Evolutionary conservation across 2,888 invertebrate genomes (phyloP), one percentile per base, ranked within the genome.

Genomic region (Parnassius glacialis): DNA sequence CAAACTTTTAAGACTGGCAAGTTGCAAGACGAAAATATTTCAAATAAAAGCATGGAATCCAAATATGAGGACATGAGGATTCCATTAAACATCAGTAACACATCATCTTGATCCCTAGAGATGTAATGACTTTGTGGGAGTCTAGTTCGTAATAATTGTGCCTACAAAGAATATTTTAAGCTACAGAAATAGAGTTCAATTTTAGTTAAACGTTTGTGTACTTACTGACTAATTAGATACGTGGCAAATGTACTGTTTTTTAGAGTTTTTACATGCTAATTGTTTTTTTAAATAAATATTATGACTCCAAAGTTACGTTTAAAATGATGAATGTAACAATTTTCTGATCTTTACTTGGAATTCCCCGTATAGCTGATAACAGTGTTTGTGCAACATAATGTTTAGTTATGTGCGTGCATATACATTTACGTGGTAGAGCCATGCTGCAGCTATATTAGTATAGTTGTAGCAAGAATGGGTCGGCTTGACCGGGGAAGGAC

Each of bases 91-190:
- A 67, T 62, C 65, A 63, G 68, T 72, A 70, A 72, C 72, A 69
- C 63, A 61, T 65, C 64, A 67, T 55, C 67, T 68, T 70, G 74
- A 74, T 74, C 74, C 72, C 69, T 67, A 70, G 63, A 70, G 71
- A 73, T 72, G 65, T 65, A 66, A 66, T 61, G 67, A 60, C 67
- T 67, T 65, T 71, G 72, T 69, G 74, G 70, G 71, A 69, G 68
- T 65, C 62, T 53, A 51, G 48, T 58, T 53, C 57, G 52, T 62
- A 53, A 57, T 62, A 20, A 45, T 16, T 16, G 16, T 58, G 48
- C 52, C 13, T 10, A 7, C 3, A 52, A 34, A 9, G 9, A 41
- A 10, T 12, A 9, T 41, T 60, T 52, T 56, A 52, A 25, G 3
- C 1, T 2, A 2, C 16, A 34, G 16, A 1, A 5, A 50, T 57